Percentiles rank a stretch among this genome's conserved stretches.
These are phyloP conservation scores for Drosophila ustulata DNA, from an alignment of 2,888 invertebrate species.

Conservation along the genomic window DNA sequence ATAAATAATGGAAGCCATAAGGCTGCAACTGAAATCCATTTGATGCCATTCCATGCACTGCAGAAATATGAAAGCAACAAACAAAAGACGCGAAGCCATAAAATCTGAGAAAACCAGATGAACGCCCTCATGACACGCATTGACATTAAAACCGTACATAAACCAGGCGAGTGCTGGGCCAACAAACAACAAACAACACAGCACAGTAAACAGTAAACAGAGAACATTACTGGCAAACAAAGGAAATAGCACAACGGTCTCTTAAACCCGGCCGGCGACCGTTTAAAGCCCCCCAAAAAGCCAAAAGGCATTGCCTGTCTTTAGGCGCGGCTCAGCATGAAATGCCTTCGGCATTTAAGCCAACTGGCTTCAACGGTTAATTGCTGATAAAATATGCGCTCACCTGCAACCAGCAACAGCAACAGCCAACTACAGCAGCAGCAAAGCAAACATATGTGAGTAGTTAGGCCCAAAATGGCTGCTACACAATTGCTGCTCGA, in stretches of 20 bases:
- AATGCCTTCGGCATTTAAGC: constrained; percentile 38
- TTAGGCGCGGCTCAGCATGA: constrained; percentile 26
- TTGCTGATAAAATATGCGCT: constrained; percentile 65
- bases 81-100: constrained; percentile 38
- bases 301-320: constrained; percentile 38
- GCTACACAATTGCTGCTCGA: constrained; percentile 14
- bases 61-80: constrained; percentile 24
- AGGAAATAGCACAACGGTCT: constrained; percentile 16
- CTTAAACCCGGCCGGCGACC: constrained; percentile 26
- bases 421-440: constrained; percentile 15
- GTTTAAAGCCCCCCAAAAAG: constrained; percentile 42
- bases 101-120: constrained; percentile 50
- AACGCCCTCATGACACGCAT: constrained; percentile 55
- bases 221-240: constrained; percentile 23
- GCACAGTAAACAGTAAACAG: not conserved
- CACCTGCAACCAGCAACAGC: constrained; percentile 43
- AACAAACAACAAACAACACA: constrained; percentile 7
- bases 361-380: constrained; percentile 60
- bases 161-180: constrained; percentile 40
- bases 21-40: constrained; percentile 28
- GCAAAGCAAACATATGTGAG: constrained; percentile 37
- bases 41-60: constrained; percentile 12
- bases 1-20: constrained; percentile 21
- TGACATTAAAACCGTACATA: constrained; percentile 68
- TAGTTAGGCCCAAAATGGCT: constrained; percentile 8